These are phyloP conservation scores for Chaetophractus vellerosus DNA, from an alignment of 2,797 vertebrate genomes.

Conservation along the genomic window DNA sequence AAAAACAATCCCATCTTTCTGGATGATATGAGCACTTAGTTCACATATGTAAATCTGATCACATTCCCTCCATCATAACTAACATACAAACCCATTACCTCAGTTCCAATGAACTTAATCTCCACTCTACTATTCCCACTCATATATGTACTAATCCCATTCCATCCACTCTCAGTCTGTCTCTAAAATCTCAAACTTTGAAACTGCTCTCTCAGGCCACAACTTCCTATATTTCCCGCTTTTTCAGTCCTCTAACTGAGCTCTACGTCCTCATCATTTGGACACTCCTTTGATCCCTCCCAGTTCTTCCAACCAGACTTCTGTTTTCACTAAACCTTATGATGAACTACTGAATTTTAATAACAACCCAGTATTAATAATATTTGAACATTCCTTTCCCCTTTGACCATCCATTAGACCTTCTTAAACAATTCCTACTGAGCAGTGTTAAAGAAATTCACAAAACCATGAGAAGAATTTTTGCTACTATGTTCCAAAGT, in stretches of 20 bases:
- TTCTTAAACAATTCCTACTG: neutral
- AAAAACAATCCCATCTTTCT: neutral
- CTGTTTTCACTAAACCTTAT: neutral
- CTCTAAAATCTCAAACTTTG: neutral
- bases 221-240: neutral
- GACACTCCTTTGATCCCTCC: neutral
- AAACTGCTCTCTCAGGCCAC: neutral
- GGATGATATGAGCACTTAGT: neutral
- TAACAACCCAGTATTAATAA: neutral
- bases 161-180: neutral
- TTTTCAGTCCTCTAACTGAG: neutral
- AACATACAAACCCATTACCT: neutral
- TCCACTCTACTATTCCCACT: neutral
- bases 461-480: neutral
- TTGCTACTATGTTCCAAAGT: neutral
- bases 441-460: neutral
- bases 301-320: neutral
- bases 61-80: neutral
- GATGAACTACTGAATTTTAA: neutral
- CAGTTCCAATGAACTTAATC: neutral
- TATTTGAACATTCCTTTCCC: neutral
- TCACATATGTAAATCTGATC: neutral
- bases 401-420: neutral
- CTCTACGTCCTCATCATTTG: neutral
- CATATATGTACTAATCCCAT: neutral